A percentile compares a stretch with the other conserved stretches of the same genome.
Evolutionary conservation across 2,888 invertebrate species (phyloP).

Genomic region (Micoletzkya japonica): DNA sequence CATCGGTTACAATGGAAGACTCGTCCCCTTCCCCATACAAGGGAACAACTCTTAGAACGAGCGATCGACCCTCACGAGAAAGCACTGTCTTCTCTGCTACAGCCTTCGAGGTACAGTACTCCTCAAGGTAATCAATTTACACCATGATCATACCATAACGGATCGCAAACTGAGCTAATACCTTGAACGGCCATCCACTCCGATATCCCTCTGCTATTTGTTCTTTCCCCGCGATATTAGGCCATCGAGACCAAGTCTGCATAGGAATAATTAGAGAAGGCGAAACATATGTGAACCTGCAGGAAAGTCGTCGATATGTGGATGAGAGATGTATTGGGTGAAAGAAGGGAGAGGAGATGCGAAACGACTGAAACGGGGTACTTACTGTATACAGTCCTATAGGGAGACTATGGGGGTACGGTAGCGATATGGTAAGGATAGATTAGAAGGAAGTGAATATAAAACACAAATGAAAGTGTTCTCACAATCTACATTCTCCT

Average conservation of each 20-base stretch:
- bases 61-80: conserved; percentile 29
- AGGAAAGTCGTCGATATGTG: conserved; percentile 25
- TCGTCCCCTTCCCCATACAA: conserved; percentile 46
- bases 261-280: not conserved
- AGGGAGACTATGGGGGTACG: not conserved
- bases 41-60: conserved; percentile 39
- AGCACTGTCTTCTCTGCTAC: conserved; percentile 44
- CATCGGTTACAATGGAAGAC: conserved; percentile 42
- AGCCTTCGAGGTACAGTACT: conserved; percentile 49
- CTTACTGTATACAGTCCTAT: too few species aligned
- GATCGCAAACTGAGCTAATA: not conserved
- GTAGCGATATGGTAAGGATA: not conserved
- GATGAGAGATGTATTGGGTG: conserved; percentile 17
- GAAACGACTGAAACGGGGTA: conserved; percentile 10
- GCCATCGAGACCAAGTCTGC: conserved; percentile 19
- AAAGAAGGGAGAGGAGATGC: not conserved
- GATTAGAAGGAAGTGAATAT: not conserved
- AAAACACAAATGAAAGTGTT: not conserved
- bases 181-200: conserved; percentile 39
- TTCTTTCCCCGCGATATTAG: conserved; percentile 21
- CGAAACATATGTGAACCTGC: conserved; percentile 16
- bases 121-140: conserved; percentile 26
- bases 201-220: conserved; percentile 3
- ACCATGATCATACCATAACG: not conserved
- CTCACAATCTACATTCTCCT: conserved; percentile 51